Base-by-base conservation (phyloP, 2,888 invertebrate genomes). In the Cabera pusaria region DNA sequence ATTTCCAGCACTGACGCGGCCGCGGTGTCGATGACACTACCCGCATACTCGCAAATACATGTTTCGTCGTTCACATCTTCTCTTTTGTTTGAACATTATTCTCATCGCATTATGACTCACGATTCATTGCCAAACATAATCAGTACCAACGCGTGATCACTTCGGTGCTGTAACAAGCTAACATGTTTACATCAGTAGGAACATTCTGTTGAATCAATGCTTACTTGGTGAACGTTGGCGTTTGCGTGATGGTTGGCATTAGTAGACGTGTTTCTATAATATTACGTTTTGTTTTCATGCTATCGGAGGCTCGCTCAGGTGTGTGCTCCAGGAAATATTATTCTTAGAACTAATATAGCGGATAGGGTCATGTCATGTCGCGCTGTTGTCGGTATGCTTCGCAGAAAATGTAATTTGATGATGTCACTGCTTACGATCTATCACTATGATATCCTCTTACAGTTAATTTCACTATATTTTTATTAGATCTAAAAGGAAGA, bases 1-100 rank as follows among this genome's bases (percentile, higher is more conserved):
- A 7, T 40, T 33, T 27, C 16, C 23, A 18, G 24, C 23, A 9
- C 10, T 3, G 9, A 11, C 6, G 11, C 3, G 18, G 4, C n/a
- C 9, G 32, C 22, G 23, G 55, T 55, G 52, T 55, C 59, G 49
- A 49, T 57, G 55, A 59, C 59, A 19, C 5, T 35, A 26, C 49
- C 39, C 40, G 40, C 41, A 42, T 45, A 31, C 39, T 36, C 19
- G 24, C 22, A 36, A 20, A 16, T n/a, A 33, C 29, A 34, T 23
- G 6, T 17, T 17, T 21, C 21, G 25, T 34, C 14, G 17, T 28
- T 23, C 18, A 8, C n/a, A n/a, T n/a, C n/a, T 12, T 34, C 23
- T 24, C 12, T 9, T 12, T 31, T 22, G 20, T 29, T 29, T 22
- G 10, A 14, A 2, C 14, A 14, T 11, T 34, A n/a, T 2, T 6